Percentiles rank a stretch among this genome's conserved stretches.
Evolutionary conservation across 2,888 invertebrate genomes (phyloP).

Genomic region (Dolomedes plantarius): DNA sequence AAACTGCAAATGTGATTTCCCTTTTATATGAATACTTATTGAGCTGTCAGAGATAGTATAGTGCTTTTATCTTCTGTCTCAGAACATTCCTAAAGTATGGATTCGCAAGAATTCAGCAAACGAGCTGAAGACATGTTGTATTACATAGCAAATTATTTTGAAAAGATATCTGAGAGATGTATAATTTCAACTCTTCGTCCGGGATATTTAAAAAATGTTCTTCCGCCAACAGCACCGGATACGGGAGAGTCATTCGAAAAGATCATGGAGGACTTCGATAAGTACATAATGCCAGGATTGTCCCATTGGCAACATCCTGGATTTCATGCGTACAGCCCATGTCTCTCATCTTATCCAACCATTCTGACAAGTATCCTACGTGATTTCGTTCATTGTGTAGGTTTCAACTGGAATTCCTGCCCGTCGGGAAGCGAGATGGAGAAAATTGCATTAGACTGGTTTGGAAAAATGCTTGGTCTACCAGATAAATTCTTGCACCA

Average conservation of each 20-base stretch:
- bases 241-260: constrained; percentile 89
- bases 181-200: constrained; percentile 94
- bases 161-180: constrained; percentile 84
- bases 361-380: constrained; percentile 98
- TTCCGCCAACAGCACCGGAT: constrained; percentile 88
- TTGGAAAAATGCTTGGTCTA: constrained; percentile 96
- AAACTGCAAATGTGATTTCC: too few relatives aligned
- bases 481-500: constrained; percentile 94
- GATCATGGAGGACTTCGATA: constrained; percentile 92
- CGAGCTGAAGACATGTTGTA: constrained; percentile 96
- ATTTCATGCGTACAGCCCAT: constrained; percentile 99
- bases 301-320: constrained; percentile 85
- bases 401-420: constrained; percentile 88
- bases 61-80: too few relatives aligned
- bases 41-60: too few relatives aligned
- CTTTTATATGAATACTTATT: too few relatives aligned
- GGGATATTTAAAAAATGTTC: constrained; percentile 86
- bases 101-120: constrained; percentile 89
- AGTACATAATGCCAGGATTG: constrained; percentile 94
- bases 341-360: constrained; percentile 98
- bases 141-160: constrained; percentile 93
- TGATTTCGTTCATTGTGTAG: constrained; percentile 96
- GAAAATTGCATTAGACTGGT: constrained; percentile 98
- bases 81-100: constrained; percentile 93
- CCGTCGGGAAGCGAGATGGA: constrained; percentile 98